phyloP scores from a whole-genome alignment of 2,888 invertebrate genomes.

The Dasypogon diadema region DNA sequence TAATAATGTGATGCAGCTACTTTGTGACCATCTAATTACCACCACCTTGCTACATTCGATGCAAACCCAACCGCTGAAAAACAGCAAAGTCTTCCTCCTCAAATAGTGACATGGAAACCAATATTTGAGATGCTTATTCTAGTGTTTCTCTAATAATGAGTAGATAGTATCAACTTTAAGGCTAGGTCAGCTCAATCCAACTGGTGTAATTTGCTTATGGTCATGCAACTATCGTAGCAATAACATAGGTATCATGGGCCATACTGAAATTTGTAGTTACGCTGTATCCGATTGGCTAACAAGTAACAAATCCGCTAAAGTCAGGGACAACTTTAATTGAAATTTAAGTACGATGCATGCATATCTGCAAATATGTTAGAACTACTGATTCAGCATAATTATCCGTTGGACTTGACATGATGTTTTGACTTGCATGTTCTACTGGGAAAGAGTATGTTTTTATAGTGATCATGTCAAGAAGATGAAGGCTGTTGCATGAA shows the following conservation, averaged over 20 bases:
- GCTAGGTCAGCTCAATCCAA: neutral
- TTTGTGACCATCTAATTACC: conserved; percentile 49
- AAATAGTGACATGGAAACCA: neutral
- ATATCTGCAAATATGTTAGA: conserved; percentile 6
- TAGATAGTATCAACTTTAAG: neutral
- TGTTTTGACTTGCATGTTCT: conserved; percentile 21
- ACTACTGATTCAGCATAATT: conserved; percentile 32
- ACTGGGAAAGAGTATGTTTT: neutral
- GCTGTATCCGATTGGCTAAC: neutral
- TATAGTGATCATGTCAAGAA: neutral
- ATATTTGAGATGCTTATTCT: neutral
- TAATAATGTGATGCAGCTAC: conserved; percentile 26
- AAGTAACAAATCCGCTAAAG: neutral
- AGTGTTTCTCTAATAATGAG: neutral
- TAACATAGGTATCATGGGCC: neutral
- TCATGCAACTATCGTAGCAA: neutral
- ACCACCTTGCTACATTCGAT: neutral
- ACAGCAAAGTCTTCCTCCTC: neutral
- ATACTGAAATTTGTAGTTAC: neutral
- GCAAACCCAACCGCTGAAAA: neutral
- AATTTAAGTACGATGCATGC: conserved; percentile 12
- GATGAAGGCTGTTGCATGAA: too few relatives aligned
- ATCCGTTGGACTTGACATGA: neutral
- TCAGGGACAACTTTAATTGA: conserved; percentile 33
- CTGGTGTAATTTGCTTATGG: neutral